phyloP scores from a whole-genome alignment of 30 jellyfish, hydroid and myxozoan species.

The Phacellophora camtschatica region DNA sequence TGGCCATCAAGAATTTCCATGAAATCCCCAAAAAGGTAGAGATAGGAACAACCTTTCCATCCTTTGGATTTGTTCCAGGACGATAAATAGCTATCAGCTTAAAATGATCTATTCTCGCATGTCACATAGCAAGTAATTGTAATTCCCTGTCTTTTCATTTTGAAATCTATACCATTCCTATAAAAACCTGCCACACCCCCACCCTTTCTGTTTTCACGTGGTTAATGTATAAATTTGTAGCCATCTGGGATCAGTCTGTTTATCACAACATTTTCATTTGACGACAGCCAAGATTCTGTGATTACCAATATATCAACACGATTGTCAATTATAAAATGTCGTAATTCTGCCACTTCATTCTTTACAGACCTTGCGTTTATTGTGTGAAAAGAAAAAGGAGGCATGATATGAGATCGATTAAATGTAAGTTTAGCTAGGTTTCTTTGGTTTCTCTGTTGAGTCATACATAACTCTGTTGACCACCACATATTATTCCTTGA shows the following conservation, averaged over 20 bases:
- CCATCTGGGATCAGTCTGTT: constrained; percentile 44
- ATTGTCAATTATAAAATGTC: constrained; percentile 21
- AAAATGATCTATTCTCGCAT: constrained; percentile 18
- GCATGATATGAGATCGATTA: neutral
- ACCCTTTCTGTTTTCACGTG: constrained; percentile 36
- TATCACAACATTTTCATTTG: constrained; percentile 22
- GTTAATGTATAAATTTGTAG: constrained; percentile 7
- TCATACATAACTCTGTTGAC: neutral
- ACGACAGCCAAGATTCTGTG: constrained; percentile 47
- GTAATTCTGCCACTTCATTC: constrained; percentile 27
- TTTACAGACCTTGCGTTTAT: constrained; percentile 34
- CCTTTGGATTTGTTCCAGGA: constrained; percentile 45
- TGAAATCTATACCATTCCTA: neutral
- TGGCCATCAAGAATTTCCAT: constrained; percentile 28
- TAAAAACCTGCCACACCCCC: constrained; percentile 44
- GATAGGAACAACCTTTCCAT: constrained; percentile 22
- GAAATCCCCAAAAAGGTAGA: constrained; percentile 27
- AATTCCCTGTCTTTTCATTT: constrained; percentile 17
- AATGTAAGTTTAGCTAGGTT: constrained; percentile 22
- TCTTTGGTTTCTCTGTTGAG: neutral
- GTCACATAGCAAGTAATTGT: constrained; percentile 28
- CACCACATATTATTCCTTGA: constrained; percentile 6
- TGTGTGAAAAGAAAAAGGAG: constrained; percentile 22
- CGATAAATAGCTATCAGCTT: constrained; percentile 30
- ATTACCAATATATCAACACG: constrained; percentile 3